These are phyloP conservation scores for Podarcis lilfordi DNA, from an alignment of 2,797 vertebrate genomes.

Conservation along the genomic window DNA sequence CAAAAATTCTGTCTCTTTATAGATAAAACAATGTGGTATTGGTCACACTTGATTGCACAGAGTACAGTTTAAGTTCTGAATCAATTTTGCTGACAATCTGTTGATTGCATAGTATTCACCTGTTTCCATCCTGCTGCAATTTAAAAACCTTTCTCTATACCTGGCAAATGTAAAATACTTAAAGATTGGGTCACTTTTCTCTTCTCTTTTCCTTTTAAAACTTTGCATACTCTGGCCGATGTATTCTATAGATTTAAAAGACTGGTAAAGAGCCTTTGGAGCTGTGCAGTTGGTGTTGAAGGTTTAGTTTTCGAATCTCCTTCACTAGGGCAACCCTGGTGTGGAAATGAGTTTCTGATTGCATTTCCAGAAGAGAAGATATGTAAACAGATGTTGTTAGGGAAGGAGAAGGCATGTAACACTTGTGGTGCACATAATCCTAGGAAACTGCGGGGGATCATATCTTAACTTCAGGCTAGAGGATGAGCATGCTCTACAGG, in stretches of 20 bases:
- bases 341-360: background rate
- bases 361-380: too few species aligned
- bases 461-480: background rate
- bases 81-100: background rate
- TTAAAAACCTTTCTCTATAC: background rate
- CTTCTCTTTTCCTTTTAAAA: conserved; percentile 37
- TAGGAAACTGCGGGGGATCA: background rate
- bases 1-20: background rate
- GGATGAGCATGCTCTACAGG: background rate
- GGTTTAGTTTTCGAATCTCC: background rate
- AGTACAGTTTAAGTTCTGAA: background rate
- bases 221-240: background rate
- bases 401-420: background rate
- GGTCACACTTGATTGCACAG: background rate
- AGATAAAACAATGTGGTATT: background rate
- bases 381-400: background rate
- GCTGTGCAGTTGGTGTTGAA: background rate
- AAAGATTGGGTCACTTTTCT: conserved; percentile 5
- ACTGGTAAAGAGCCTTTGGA: conserved; percentile 21
- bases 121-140: background rate
- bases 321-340: background rate
- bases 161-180: conserved; percentile 3
- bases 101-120: background rate
- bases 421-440: background rate
- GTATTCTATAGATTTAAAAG: conserved; percentile 41